These are phyloP conservation scores for Erythrolamprus reginae DNA, from an alignment of 2,113 vertebrate species.

Conservation along the genomic window DNA sequence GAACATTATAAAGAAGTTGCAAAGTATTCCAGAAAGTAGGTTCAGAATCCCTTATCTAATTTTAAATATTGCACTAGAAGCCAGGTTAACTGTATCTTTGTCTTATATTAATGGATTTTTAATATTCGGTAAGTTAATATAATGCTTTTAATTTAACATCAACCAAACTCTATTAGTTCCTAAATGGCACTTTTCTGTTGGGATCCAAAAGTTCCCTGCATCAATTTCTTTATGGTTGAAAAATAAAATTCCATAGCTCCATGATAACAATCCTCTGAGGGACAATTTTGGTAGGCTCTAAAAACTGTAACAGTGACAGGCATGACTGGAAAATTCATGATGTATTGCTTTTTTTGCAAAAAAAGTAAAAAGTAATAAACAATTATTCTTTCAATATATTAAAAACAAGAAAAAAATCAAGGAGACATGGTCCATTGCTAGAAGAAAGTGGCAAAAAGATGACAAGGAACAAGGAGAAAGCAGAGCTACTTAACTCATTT, in stretches of 20 bases:
- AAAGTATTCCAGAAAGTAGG: neutral
- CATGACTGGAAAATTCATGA: neutral
- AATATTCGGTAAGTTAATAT: neutral
- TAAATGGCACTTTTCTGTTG: neutral
- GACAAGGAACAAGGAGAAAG: too few relatives aligned
- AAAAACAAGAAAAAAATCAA: too few relatives aligned
- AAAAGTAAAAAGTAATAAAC: too few relatives aligned
- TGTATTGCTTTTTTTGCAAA: constrained; percentile 14
- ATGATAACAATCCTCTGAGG: neutral
- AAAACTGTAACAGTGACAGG: neutral
- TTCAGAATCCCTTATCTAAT: neutral
- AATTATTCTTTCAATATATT: too few relatives aligned
- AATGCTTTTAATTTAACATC: constrained; percentile 8
- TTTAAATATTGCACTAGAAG: constrained; percentile 4
- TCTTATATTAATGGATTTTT: constrained; percentile 6
- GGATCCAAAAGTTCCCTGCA: neutral
- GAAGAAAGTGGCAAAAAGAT: too few relatives aligned
- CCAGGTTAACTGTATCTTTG: constrained; percentile 7
- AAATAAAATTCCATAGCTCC: neutral
- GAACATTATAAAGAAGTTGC: neutral
- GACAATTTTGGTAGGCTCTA: neutral
- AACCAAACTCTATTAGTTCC: neutral
- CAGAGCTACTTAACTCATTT: too few relatives aligned
- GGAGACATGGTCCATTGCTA: too few relatives aligned
- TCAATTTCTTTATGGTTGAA: neutral